Evolutionary conservation across 2,888 invertebrate genomes (phyloP).

Genomic region (Tetanocera ferruginea): DNA sequence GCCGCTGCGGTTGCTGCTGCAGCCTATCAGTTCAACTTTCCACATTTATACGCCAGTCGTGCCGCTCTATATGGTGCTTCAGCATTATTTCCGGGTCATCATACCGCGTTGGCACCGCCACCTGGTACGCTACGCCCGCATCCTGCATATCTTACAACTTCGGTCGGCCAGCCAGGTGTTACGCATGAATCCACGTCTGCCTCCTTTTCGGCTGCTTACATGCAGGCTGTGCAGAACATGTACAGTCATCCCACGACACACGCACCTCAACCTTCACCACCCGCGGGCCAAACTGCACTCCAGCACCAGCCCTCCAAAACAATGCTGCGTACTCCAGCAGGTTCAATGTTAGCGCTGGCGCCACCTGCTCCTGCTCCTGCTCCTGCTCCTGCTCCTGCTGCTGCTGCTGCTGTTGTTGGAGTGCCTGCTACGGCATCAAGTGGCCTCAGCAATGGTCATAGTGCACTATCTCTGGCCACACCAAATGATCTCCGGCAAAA

Average conservation of each 20-base stretch:
- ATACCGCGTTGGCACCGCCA: conserved; percentile 30
- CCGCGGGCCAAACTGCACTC: conserved; percentile 34
- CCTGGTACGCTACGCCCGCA: conserved; percentile 50
- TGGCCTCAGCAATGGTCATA: conserved; percentile 33
- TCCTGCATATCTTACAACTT: conserved; percentile 25
- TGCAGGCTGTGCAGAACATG: conserved; percentile 30
- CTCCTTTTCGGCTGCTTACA: conserved; percentile 23
- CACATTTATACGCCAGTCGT: conserved; percentile 56
- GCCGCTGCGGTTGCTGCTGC: conserved; percentile 51
- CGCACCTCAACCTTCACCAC: conserved; percentile 31
- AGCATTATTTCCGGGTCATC: conserved; percentile 50
- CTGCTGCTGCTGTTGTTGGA: conserved; percentile 15
- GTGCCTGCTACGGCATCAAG: conserved; percentile 26
- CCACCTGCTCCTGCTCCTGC: conserved; percentile 34
- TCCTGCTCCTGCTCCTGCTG: conserved; percentile 40
- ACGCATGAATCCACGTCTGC: conserved; percentile 5
- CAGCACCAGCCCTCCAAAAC: conserved; percentile 50
- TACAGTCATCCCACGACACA: conserved; percentile 43
- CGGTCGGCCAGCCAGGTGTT: background rate
- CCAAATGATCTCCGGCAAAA: conserved; percentile 34
- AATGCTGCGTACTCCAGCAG: conserved; percentile 37
- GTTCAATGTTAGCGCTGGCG: conserved; percentile 43
- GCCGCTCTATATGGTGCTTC: conserved; percentile 51
- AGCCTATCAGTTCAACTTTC: conserved; percentile 57
- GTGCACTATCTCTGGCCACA: conserved; percentile 13